Percentiles rank a stretch among this genome's conserved stretches.
Evolutionary conservation across 2,888 invertebrate genomes (phyloP).

Genomic region (Apodemia arnacis): DNA sequence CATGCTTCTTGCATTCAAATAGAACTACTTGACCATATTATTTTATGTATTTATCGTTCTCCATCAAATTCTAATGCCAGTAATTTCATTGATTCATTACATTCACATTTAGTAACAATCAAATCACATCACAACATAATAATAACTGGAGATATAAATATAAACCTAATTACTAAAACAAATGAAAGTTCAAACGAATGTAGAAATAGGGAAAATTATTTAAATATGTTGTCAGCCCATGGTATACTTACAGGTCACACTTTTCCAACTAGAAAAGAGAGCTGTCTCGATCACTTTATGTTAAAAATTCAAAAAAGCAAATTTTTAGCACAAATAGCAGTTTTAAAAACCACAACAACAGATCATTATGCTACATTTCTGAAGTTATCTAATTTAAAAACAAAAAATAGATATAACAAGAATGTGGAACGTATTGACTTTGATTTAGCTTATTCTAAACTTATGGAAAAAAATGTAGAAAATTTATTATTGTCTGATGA

Average conservation of each 20-base stretch:
- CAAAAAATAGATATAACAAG: no score
- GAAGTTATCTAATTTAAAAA: no score
- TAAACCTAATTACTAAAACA: constrained; percentile 55
- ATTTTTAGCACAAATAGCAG: neutral
- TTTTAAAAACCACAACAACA: no score
- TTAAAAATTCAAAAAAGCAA: neutral
- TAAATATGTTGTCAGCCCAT: constrained; percentile 40
- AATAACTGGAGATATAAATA: constrained; percentile 82
- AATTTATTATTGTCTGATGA: neutral
- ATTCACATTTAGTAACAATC: constrained; percentile 35
- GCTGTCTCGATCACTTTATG: neutral
- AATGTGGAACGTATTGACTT: no score
- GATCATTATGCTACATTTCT: no score
- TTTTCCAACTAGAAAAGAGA: neutral
- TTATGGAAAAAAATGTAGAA: neutral
- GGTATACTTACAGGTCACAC: neutral
- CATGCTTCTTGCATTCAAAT: constrained; percentile 11
- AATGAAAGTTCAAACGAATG: no score
- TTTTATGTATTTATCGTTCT: constrained; percentile 78
- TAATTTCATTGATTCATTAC: constrained; percentile 53
- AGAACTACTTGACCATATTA: constrained; percentile 7
- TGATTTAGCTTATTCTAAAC: neutral
- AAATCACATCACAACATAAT: constrained; percentile 59
- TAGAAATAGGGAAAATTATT: constrained; percentile 40
- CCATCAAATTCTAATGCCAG: constrained; percentile 70